Conservation (phyloP, 2,888 invertebrate species). For the Sphaeridia pumilis region DNA sequence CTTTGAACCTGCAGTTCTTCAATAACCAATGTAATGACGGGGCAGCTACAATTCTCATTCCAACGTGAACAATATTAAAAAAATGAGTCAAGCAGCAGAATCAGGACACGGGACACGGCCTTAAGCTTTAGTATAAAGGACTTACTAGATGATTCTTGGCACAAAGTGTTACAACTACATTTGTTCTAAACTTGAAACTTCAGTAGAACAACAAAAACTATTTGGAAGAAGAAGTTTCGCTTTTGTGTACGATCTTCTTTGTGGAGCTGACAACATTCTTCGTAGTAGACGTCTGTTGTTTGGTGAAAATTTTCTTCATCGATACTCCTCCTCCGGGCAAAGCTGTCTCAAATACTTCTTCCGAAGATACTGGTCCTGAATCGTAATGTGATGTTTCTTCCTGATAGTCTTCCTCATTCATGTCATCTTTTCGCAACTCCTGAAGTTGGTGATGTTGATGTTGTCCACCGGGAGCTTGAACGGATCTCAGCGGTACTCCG, state of each 20-base stretch:
- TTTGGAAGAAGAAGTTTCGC: slow-evolving; percentile 13
- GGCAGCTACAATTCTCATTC: too few relatives aligned
- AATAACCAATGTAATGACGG: too few relatives aligned
- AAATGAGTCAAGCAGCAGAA: too few relatives aligned
- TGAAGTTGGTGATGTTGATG: slow-evolving; percentile 11
- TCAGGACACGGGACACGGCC: too few relatives aligned
- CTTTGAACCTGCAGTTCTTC: too few relatives aligned
- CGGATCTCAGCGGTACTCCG: slow-evolving; percentile 16
- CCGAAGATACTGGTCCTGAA: slow-evolving; percentile 30
- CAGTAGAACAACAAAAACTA: too few relatives aligned
- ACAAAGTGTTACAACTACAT: too few relatives aligned
- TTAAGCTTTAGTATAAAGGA: too few relatives aligned
- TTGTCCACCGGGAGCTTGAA: slow-evolving; percentile 5
- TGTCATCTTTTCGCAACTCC: slow-evolving; percentile 5
- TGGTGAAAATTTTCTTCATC: slow-evolving; percentile 31
- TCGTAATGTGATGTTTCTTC: slow-evolving; percentile 33
- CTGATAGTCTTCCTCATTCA: slow-evolving; percentile 13
- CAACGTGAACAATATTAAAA: too few relatives aligned
- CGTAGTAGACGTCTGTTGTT: slow-evolving; percentile 33
- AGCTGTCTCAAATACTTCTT: slow-evolving; percentile 32
- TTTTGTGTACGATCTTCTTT: slow-evolving; percentile 29
- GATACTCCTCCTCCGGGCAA: slow-evolving; percentile 32
- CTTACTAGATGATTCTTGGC: too few relatives aligned
- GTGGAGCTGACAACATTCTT: slow-evolving; percentile 28
- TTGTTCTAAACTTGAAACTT: too few relatives aligned